A percentile compares a stretch with the other conserved stretches of the same genome.
These are phyloP conservation scores for Tipula unca DNA, from an alignment of 2,888 invertebrate genomes.

Conservation along the genomic window DNA sequence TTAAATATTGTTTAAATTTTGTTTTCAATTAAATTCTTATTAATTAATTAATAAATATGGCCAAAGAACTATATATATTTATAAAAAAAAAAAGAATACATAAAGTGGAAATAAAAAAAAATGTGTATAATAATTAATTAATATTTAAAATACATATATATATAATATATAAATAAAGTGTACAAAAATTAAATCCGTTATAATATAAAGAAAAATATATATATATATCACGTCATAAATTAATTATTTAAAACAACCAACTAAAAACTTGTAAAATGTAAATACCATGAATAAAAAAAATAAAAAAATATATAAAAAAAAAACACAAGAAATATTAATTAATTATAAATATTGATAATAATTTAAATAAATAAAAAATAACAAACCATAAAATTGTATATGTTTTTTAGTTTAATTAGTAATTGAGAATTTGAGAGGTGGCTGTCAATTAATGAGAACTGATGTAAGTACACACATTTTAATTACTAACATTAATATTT, in stretches of 20 bases:
- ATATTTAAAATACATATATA: neutral
- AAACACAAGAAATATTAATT: neutral
- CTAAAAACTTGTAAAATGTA: conserved; percentile 14
- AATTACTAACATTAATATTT: no score
- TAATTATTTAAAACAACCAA: neutral
- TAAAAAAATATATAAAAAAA: neutral
- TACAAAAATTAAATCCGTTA: neutral
- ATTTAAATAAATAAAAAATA: neutral
- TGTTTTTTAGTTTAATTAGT: neutral
- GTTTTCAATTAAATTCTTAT: neutral
- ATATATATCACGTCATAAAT: neutral
- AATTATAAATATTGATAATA: conserved; percentile 8
- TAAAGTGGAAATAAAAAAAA: neutral
- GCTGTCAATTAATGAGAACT: no score
- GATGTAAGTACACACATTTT: no score
- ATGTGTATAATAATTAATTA: neutral
- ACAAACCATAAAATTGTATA: neutral
- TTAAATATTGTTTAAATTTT: neutral
- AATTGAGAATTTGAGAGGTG: neutral
- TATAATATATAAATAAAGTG: neutral
- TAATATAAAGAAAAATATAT: neutral
- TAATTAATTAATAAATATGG: neutral
- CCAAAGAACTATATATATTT: neutral
- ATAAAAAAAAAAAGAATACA: neutral
- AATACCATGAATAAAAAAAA: neutral